phyloP scores from a whole-genome alignment of 2,113 vertebrate genomes.

The Notechis scutatus region DNA sequence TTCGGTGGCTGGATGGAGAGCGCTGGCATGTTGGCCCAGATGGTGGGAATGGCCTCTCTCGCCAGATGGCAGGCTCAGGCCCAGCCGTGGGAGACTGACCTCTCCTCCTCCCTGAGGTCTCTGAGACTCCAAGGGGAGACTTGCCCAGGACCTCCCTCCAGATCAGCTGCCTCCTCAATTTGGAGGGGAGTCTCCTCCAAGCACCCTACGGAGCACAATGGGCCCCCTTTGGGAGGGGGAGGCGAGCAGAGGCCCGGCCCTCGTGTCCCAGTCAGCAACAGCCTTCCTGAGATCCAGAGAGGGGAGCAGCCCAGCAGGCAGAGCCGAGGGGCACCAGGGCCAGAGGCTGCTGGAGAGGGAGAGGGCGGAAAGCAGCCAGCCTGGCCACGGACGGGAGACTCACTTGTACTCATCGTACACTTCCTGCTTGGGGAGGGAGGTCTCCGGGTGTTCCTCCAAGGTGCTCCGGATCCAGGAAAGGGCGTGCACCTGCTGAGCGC shows the following conservation, averaged over 20 bases:
- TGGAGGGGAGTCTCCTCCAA: background rate
- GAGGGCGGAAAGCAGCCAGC: background rate
- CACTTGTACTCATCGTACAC: conserved; percentile 99
- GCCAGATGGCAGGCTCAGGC: background rate
- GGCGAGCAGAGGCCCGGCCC: background rate
- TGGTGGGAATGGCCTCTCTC: background rate
- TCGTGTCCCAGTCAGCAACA: background rate
- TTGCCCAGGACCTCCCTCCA: background rate
- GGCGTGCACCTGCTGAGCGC: conserved; percentile 94
- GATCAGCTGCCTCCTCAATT: background rate
- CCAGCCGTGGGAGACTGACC: background rate
- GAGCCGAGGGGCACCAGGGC: background rate
- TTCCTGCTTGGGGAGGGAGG: conserved; percentile 98
- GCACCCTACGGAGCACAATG: background rate
- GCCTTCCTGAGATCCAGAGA: background rate
- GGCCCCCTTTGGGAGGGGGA: background rate
- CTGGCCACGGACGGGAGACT: conserved; percentile 40
- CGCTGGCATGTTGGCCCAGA: background rate
- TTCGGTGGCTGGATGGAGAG: background rate
- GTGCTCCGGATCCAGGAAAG: conserved; percentile 97
- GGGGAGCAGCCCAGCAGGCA: background rate
- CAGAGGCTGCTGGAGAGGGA: background rate
- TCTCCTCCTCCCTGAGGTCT: background rate
- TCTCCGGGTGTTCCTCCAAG: conserved; percentile 95
- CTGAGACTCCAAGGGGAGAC: background rate